Evolutionary conservation across 2,888 invertebrate species (phyloP), one percentile per base, ranked within the genome.

Genomic region (Ditula angustiorana): DNA sequence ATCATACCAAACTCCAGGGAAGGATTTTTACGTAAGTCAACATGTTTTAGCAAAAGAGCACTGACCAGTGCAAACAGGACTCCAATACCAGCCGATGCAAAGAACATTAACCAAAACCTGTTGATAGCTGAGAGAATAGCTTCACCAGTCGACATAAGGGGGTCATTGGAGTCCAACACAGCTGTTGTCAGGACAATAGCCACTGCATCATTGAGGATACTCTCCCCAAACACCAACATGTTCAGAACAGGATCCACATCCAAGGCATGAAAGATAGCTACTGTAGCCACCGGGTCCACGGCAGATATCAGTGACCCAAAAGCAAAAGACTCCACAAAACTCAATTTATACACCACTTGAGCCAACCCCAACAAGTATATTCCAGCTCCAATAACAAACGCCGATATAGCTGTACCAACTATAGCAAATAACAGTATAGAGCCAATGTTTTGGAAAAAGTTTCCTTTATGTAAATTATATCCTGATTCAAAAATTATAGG

Each of bases 401-500:
- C 99, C 7, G 99, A 99, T 79, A 99, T 98, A 2, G 97, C 96
- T 16, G 99, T 99, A 0, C 99, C 99, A 74, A 99, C 95, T 75
- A 99, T 98, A 1, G 99, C 99, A 95, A 99, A 99, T 0, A 99
- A 96, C 79, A 99, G 90, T 76, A 99, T 99, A 2, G 99, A 99
- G n/a, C 99, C 99, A 82, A 99, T 99, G 82, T 99, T 99, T 90
- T 99, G 98, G 79, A 97, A 97, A 79, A 97, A 97, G 79, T 97
- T 97, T 70, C 99, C 99, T 90, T 99, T 99, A 80, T 99, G 99
- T 67, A 99, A 94, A 93, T 99, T 99, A 84, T 99, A 99, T 2
- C 99, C 99, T 2, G 99, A 99, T 88, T 99, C 99, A 93, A 99
- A 99, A 76, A 99, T 99, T 61, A 99, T 99, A 0, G 99, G 99